Conservation (phyloP, 2,797 vertebrate genomes). For the Zalophus californianus region DNA sequence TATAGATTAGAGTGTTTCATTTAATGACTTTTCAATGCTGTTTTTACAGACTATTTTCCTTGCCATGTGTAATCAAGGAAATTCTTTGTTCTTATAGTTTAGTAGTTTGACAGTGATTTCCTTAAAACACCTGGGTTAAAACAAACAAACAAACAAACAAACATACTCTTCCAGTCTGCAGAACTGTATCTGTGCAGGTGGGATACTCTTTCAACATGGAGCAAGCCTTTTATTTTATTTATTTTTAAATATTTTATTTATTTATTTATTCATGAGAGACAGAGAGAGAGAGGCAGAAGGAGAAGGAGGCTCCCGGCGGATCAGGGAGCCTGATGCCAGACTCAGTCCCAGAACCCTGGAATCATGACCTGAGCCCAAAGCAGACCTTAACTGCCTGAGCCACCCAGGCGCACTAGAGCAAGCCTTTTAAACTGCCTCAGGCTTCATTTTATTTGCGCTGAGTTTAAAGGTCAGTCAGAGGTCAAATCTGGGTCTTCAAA, state of each 20-base stretch:
- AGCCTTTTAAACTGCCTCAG: background rate
- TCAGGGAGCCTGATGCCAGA: no score
- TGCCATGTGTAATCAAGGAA: background rate
- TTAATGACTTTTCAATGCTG: background rate
- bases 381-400: no score
- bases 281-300: no score
- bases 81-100: background rate
- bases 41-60: background rate
- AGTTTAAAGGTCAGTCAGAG: background rate
- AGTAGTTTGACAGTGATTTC: background rate
- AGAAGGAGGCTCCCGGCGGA: no score
- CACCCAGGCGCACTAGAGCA: no score
- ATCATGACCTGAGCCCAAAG: no score
- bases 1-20: background rate
- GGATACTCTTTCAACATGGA: background rate
- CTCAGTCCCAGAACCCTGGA: no score
- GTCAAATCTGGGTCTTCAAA: background rate
- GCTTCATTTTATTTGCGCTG: background rate
- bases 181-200: background rate
- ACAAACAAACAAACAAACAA: background rate
- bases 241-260: no score
- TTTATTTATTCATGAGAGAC: no score
- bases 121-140: background rate
- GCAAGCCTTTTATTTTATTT: background rate
- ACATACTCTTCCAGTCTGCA: background rate